A percentile compares a stretch with the other conserved stretches of the same genome.
These are phyloP conservation scores for Cichladusa arquata DNA, from an alignment of 2,113 vertebrate species.

Conservation along the genomic window DNA sequence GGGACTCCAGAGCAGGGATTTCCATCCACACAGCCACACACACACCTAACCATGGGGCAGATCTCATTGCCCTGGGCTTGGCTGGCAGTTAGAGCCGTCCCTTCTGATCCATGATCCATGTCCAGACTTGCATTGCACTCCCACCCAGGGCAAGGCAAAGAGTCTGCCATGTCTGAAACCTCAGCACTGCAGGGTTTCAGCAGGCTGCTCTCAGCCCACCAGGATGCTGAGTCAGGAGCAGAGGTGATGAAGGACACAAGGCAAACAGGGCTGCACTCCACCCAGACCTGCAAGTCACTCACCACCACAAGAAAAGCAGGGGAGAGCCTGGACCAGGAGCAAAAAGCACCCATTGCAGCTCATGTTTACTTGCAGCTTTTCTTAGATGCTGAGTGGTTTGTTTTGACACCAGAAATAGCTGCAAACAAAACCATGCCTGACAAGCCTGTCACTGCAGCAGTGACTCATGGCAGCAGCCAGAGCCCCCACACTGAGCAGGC, in stretches of 20 bases:
- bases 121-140: accelerated
- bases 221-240: background rate
- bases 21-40: background rate
- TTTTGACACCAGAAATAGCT: background rate
- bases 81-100: background rate
- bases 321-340: background rate
- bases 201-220: background rate
- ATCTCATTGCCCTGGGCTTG: background rate
- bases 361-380: background rate
- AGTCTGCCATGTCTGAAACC: background rate
- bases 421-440: background rate
- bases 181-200: background rate
- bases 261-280: background rate
- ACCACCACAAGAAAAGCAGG: background rate
- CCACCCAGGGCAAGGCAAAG: background rate
- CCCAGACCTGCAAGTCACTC: background rate
- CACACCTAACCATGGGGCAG: background rate
- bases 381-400: background rate
- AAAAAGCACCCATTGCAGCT: background rate
- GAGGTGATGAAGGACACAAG: background rate
- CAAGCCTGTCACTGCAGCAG: background rate
- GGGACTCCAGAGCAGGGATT: background rate
- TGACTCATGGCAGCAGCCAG: background rate
- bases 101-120: background rate
- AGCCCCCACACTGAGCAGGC: background rate